phyloP scores from a whole-genome alignment of 2,888 invertebrate genomes.

The Margaritifera margaritifera region DNA sequence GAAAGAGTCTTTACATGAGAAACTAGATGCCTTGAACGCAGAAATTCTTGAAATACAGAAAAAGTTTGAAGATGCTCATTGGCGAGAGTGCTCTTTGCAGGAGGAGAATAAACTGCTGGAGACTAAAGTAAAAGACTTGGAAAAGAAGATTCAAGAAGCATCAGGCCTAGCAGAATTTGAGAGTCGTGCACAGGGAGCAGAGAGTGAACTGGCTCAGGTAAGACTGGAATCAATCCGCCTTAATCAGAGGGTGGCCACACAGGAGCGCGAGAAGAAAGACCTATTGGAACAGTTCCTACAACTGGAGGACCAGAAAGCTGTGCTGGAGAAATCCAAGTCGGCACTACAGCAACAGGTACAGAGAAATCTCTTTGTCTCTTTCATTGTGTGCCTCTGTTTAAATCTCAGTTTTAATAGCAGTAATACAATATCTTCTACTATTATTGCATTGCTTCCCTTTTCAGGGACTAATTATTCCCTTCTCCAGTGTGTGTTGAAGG shows the following conservation, averaged over 20 bases:
- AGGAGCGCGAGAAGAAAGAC: constrained; percentile 52
- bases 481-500: no score
- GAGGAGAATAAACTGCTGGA: constrained; percentile 30
- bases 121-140: constrained; percentile 20
- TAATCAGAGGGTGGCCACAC: constrained; percentile 34
- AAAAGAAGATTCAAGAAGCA: constrained; percentile 11
- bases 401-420: no score
- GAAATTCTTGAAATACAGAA: constrained; percentile 31
- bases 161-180: not conserved
- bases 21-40: constrained; percentile 23
- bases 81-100: constrained; percentile 18
- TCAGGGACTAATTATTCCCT: no score
- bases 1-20: constrained; percentile 16
- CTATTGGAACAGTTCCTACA: constrained; percentile 43
- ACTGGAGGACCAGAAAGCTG: constrained; percentile 44
- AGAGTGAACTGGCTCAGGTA: constrained; percentile 15
- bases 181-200: not conserved
- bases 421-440: no score
- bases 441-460: no score
- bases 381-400: no score
- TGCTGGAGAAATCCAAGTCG: constrained; percentile 22
- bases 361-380: no score
- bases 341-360: constrained; percentile 35
- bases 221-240: constrained; percentile 29
- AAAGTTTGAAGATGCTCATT: constrained; percentile 19